Base-by-base conservation (phyloP, 35 echinoderm and acorn worm genomes). In the Heliocidaris tuberculata region DNA sequence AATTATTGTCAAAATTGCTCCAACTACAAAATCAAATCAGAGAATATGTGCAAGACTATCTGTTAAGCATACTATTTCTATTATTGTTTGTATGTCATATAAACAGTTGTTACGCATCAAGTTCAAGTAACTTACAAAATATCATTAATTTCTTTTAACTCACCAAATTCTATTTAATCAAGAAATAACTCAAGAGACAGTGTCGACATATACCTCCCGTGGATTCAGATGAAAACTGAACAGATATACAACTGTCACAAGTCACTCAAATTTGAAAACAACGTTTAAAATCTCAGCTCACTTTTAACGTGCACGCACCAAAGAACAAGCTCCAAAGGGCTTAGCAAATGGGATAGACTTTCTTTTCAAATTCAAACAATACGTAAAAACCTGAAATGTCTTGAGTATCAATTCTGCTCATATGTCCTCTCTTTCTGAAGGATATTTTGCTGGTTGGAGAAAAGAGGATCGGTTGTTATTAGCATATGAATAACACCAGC, bases 281-380 rank as follows among this genome's bases (percentile, higher is more conserved):
- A 11, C 52, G 11, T 78, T 78, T 78, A 3, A 78, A 78, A 78
- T 78, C 65, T 78, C 65, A 78, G 65, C 65, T 78, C 65, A 7
- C 65, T 2, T n/a, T 78, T 7, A 78, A 78, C 65, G 4, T 21
- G 17, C 27, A 78, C 60, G 60, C 60, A 19, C 65, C 21, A 78
- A 24, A n/a, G 65, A 78, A 27, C 27, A 78, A n/a, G 19, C 27
- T 78, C 7, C 65, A 78, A 78, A 78, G 65, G 27, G 19, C 2
- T 78, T 78, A n/a, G 6, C 21, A 27, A 78, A 78, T 78, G 65
- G 65, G 52, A 24, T 27, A 19, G 27, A 27, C 27, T 78, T 48
- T 89, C 32, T 47, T 47, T 89, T 89, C 87, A 89, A 89, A 89
- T 89, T 32, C 8, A n/a, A 89, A 89, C 87, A 89, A 89, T 7